Base-by-base conservation (phyloP, 2,797 vertebrate species). In the Morelia viridis region DNA sequence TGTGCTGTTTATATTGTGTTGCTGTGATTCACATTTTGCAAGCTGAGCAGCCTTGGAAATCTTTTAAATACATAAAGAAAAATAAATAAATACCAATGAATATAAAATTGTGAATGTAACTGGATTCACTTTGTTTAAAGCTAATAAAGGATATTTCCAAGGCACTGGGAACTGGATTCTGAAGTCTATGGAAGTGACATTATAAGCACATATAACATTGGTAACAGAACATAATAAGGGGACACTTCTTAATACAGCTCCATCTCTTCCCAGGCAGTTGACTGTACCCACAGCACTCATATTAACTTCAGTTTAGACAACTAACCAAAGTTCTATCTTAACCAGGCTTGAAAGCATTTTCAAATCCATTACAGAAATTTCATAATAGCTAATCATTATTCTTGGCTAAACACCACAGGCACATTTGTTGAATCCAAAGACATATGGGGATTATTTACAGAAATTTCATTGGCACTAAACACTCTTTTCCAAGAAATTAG, bases 401-500 rank as follows among this genome's bases (percentile, higher is more conserved):
- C 83, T 89, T 89, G 62, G 22, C 64, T 89, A 89, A 71, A 86
- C 13, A 88, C 58, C 50, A 88, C 46, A 91, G 86, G 41, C 87
- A 76, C 64, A 92, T 76, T 86, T 65, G 50, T 28, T 89, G 35
- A 86, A 89, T 76, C 83, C 71, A 86, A 56, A 89, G 62, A 89
- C 35, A 58, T 60, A 85, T 68, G 87, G 35, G 62, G 28, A 57
- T 85, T 71, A 84, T 92, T 92, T 89, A 85, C 88, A 92, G 64
- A 89, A 50, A 85, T 85, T 80, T 85, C 83, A 92, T 68, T 71
- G 88, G 62, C 91, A 85, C 91, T 68, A 53, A 92, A 89, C 28
- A 85, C 62, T 85, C 88, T 86, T 89, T 89, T 68, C 87, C 80
- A 71, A 86, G 80, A 89, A 89, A 86, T 92, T 86, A 89, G 91